phyloP scores from a whole-genome alignment of 1,140 invertebrate genomes.

The Aradophagus sp. region DNA sequence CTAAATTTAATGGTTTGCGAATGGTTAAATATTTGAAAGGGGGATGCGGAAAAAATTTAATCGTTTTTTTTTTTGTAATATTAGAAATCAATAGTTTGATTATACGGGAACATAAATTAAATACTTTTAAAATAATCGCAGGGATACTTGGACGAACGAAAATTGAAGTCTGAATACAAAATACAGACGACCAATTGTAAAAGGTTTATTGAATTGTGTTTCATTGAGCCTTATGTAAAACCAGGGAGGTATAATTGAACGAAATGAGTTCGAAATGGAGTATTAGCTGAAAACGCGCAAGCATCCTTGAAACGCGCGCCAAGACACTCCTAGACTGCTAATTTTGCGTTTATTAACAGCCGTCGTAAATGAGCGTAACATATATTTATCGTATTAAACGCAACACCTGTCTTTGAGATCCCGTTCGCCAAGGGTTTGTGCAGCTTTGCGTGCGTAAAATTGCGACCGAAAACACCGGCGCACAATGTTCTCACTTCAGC shows the following conservation, averaged over 20 bases:
- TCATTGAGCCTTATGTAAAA: slow-evolving; percentile 1
- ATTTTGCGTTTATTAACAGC: slow-evolving; percentile 16
- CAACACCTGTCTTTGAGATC: slow-evolving; percentile 44
- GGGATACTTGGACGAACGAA: too few species aligned
- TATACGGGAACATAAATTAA: too few species aligned
- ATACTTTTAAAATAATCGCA: too few species aligned
- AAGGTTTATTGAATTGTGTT: too few species aligned
- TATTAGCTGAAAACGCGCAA: slow-evolving; percentile 1
- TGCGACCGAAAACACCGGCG: slow-evolving; percentile 19
- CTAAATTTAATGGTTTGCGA: too few species aligned
- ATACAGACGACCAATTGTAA: too few species aligned
- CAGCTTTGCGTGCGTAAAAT: slow-evolving; percentile 18
- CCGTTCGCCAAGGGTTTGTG: too few species aligned
- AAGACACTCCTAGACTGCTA: slow-evolving; percentile 22
- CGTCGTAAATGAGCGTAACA: slow-evolving; percentile 20
- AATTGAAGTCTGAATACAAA: too few species aligned
- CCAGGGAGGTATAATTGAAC: slow-evolving; percentile 2
- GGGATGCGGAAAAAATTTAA: too few species aligned
- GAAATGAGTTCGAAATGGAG: slow-evolving; percentile 8
- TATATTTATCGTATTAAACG: slow-evolving; percentile 36
- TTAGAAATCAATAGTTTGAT: too few species aligned
- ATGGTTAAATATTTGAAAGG: too few species aligned
- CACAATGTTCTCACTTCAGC: slow-evolving; percentile 15
- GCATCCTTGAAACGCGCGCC: slow-evolving; percentile 11
- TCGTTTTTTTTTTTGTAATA: too few species aligned